Percentiles rank a stretch among this genome's conserved stretches.
These are phyloP conservation scores for Apis laboriosa DNA, from an alignment of 1,140 invertebrate genomes.

Conservation along the genomic window DNA sequence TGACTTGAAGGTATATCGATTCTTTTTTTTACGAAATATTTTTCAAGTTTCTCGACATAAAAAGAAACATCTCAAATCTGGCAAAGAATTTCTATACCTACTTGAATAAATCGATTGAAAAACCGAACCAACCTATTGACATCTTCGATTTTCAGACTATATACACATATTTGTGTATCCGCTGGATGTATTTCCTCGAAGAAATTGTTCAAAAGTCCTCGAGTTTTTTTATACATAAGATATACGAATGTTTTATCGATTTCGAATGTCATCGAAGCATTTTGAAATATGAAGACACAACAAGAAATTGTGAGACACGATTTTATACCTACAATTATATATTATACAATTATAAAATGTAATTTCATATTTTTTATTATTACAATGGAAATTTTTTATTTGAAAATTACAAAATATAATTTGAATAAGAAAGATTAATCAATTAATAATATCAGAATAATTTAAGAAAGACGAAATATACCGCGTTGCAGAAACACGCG, in stretches of 20 bases:
- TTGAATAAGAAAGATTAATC: too few species aligned
- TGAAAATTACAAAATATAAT: too few species aligned
- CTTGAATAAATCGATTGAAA: neutral
- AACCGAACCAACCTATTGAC: slow-evolving; percentile 14
- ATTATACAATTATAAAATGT: neutral
- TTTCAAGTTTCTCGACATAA: too few species aligned
- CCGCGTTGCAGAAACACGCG: slow-evolving; percentile 27
- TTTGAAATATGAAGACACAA: neutral
- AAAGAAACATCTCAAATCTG: neutral
- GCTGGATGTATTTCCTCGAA: neutral
- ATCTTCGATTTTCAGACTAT: neutral
- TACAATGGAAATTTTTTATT: too few species aligned
- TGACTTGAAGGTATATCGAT: neutral
- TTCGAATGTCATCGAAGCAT: neutral
- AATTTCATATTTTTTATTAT: too few species aligned
- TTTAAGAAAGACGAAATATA: neutral
- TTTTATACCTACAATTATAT: neutral
- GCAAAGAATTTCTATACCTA: neutral
- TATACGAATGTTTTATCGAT: neutral
- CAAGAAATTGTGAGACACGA: neutral
- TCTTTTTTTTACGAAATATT: neutral
- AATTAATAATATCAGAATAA: too few species aligned
- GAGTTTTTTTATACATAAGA: neutral
- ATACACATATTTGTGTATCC: neutral
- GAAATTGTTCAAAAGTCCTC: neutral